Percentiles rank a stretch among this genome's conserved stretches.
Evolutionary conservation across 1,140 invertebrate genomes (phyloP).

Genomic region (Saccostrea glomerata): DNA sequence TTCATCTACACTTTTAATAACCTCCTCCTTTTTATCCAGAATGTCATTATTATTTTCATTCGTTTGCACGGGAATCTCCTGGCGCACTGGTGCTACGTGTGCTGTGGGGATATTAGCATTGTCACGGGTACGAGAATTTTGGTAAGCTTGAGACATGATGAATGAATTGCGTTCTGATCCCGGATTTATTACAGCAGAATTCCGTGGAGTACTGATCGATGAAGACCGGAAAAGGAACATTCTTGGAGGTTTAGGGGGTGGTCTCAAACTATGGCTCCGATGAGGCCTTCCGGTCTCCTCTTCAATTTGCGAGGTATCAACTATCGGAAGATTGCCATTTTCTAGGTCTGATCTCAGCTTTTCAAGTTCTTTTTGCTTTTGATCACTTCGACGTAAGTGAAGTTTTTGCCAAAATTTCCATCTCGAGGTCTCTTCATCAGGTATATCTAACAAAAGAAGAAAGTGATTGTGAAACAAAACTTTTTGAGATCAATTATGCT

Average conservation of each 20-base stretch:
- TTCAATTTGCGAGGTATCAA: neutral
- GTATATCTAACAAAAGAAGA: neutral
- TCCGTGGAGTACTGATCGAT: slow-evolving; percentile 64
- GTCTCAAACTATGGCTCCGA: slow-evolving; percentile 66
- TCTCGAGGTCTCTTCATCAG: neutral
- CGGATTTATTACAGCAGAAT: slow-evolving; percentile 54
- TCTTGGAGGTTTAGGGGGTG: slow-evolving; percentile 72
- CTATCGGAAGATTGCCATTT: slow-evolving; percentile 4
- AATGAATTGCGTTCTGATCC: slow-evolving; percentile 60
- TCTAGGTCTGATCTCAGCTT: slow-evolving; percentile 9
- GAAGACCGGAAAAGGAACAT: slow-evolving; percentile 70
- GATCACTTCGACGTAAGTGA: neutral
- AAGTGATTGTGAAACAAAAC: neutral
- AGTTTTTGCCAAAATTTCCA: slow-evolving; percentile 37
- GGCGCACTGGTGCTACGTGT: slow-evolving; percentile 46
- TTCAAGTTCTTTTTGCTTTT: slow-evolving; percentile 9
- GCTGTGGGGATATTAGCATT: slow-evolving; percentile 50
- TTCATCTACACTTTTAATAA: neutral
- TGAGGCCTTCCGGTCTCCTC: neutral
- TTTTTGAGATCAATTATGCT: neutral
- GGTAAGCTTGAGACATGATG: slow-evolving; percentile 58
- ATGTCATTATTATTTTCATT: slow-evolving; percentile 59
- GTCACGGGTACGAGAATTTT: slow-evolving; percentile 45
- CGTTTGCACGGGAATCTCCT: slow-evolving; percentile 41
- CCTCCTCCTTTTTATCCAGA: slow-evolving; percentile 18